These are phyloP conservation scores for Cephus pulcher DNA, from an alignment of 2,888 invertebrate species.

Conservation along the genomic window DNA sequence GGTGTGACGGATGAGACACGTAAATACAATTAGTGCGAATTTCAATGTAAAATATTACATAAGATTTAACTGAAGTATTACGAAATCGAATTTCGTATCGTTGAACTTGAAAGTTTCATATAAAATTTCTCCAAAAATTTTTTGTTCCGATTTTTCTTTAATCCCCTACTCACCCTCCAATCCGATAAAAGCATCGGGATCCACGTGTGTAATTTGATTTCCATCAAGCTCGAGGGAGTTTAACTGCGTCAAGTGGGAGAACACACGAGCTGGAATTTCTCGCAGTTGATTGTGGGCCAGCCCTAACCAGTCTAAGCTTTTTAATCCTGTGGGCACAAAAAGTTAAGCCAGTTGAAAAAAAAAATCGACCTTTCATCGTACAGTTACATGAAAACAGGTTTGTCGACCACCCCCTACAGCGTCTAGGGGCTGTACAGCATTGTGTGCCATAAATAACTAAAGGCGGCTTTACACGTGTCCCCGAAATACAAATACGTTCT, in stretches of 20 bases:
- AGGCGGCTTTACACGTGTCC: neutral
- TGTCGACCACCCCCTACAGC: neutral
- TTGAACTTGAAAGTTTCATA: no score
- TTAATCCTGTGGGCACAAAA: slow-evolving; percentile 72
- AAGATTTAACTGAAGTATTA: no score
- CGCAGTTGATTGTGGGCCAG: slow-evolving; percentile 87
- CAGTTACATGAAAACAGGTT: neutral
- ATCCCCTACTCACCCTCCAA: slow-evolving; percentile 78
- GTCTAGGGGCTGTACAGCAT: neutral
- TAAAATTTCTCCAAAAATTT: neutral
- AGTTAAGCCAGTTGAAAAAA: slow-evolving; percentile 12
- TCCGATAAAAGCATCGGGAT: slow-evolving; percentile 87
- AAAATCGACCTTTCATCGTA: neutral
- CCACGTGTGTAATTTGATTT: slow-evolving; percentile 83
- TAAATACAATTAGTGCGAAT: no score
- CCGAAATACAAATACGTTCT: neutral
- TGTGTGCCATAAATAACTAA: neutral
- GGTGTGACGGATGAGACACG: neutral
- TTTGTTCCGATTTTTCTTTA: neutral
- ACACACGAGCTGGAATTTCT: slow-evolving; percentile 83
- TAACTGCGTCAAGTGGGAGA: slow-evolving; percentile 82
- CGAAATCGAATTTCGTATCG: no score
- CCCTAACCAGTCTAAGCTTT: slow-evolving; percentile 84
- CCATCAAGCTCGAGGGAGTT: slow-evolving; percentile 91
- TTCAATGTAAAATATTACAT: no score